A percentile compares a stretch with the other conserved stretches of the same genome.
Conservation (phyloP, 1,140 invertebrate species). For the Physella acuta region DNA sequence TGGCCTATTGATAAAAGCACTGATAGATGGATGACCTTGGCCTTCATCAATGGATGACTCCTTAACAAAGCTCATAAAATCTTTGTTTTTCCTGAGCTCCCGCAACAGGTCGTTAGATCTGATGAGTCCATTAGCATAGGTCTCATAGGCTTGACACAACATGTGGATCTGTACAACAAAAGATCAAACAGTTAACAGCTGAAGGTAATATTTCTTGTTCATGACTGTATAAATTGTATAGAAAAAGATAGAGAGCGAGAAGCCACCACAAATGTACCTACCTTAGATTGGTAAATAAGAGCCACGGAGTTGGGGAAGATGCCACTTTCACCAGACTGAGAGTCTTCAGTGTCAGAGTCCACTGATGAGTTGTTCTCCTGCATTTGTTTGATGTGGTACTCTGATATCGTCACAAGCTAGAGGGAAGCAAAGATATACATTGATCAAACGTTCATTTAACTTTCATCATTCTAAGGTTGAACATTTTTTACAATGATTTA, state of each 20-base stretch:
- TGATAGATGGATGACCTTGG: slow-evolving; percentile 44
- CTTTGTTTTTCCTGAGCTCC: slow-evolving; percentile 39
- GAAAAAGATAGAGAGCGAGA: not conserved
- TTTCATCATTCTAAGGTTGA: too few species aligned
- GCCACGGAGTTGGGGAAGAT: slow-evolving; percentile 44
- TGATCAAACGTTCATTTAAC: too few species aligned
- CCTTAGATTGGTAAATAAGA: slow-evolving; percentile 55
- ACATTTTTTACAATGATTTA: too few species aligned
- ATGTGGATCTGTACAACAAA: slow-evolving; percentile 52
- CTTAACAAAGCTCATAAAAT: slow-evolving; percentile 50
- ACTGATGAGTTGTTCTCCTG: slow-evolving; percentile 47
- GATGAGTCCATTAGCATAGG: slow-evolving; percentile 47
- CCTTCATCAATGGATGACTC: slow-evolving; percentile 30
- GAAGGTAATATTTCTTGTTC: too few species aligned
- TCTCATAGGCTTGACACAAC: slow-evolving; percentile 51
- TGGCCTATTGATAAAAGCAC: slow-evolving; percentile 48
- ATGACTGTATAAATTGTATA: too few species aligned
- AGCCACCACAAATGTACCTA: too few species aligned
- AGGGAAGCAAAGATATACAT: too few species aligned
- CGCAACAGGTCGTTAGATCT: slow-evolving; percentile 41
- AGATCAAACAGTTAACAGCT: too few species aligned
- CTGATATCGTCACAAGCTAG: slow-evolving; percentile 52
- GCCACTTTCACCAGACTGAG: slow-evolving; percentile 41
- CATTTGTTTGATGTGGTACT: slow-evolving; percentile 55
- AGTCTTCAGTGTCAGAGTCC: slow-evolving; percentile 42